Conservation (phyloP, 2,797 vertebrate species). For the Notolepis coatsorum region DNA sequence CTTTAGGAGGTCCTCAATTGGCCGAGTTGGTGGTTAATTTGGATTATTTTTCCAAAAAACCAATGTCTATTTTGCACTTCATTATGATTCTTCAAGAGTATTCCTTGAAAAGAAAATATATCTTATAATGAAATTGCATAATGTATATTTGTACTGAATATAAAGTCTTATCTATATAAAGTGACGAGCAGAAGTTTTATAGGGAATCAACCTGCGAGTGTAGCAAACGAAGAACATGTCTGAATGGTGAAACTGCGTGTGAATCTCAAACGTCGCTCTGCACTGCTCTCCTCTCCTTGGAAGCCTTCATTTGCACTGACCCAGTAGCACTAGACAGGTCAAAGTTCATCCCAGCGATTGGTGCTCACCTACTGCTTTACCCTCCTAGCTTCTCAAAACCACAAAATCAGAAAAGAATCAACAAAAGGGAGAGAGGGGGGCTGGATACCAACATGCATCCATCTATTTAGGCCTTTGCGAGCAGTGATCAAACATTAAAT, state of each 20-base stretch:
- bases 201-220: slow-evolving; percentile 70
- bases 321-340: slow-evolving; percentile 79
- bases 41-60: slow-evolving; percentile 61
- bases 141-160: slow-evolving; percentile 82
- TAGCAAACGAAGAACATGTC: slow-evolving; percentile 80
- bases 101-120: slow-evolving; percentile 75
- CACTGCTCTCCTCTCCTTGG: slow-evolving; percentile 66
- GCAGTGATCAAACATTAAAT: slow-evolving; percentile 24
- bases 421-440: slow-evolving; percentile 12
- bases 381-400: slow-evolving; percentile 46
- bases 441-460: slow-evolving; percentile 16
- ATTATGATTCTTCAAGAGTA: slow-evolving; percentile 70
- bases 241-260: slow-evolving; percentile 66
- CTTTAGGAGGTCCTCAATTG: slow-evolving; percentile 74
- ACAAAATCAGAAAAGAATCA: slow-evolving; percentile 44
- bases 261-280: slow-evolving; percentile 51
- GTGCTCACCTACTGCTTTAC: slow-evolving; percentile 47
- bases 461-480: slow-evolving; percentile 37
- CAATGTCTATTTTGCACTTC: slow-evolving; percentile 80
- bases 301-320: slow-evolving; percentile 77
- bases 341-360: slow-evolving; percentile 63
- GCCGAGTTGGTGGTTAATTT: slow-evolving; percentile 65
- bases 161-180: slow-evolving; percentile 77
- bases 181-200: slow-evolving; percentile 68
- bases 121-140: slow-evolving; percentile 77